A percentile compares a stretch with the other conserved stretches of the same genome.
phyloP scores from a whole-genome alignment of 2,797 vertebrate species.

The Sebastes dallii region DNA sequence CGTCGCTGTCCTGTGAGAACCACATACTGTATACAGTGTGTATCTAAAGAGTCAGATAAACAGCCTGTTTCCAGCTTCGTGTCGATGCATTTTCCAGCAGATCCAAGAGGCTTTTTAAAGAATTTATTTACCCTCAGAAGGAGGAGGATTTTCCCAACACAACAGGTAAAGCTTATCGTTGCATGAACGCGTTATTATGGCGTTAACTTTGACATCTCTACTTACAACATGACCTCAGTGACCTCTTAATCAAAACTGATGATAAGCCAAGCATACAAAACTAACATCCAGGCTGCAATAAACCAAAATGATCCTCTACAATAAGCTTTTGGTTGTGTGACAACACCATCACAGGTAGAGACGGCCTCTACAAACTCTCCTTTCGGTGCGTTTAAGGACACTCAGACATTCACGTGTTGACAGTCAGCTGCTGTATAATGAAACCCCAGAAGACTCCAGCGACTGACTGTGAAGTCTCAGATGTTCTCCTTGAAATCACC shows the following conservation, averaged over 20 bases:
- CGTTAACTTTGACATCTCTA: too few species aligned
- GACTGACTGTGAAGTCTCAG: neutral
- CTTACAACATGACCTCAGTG: neutral
- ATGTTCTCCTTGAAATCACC: neutral
- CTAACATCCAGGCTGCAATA: neutral
- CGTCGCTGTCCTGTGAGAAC: too few species aligned
- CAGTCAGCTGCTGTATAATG: neutral
- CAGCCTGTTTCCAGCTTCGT: rapidly evolving
- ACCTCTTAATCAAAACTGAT: neutral
- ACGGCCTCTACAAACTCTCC: neutral
- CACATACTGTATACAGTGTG: too few species aligned
- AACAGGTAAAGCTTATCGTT: too few species aligned
- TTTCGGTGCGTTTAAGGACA: neutral
- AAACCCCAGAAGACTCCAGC: neutral
- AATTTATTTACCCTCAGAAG: too few species aligned
- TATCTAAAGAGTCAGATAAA: too few species aligned
- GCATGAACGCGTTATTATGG: too few species aligned
- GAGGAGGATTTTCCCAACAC: too few species aligned
- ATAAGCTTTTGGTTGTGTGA: neutral
- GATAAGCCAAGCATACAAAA: neutral
- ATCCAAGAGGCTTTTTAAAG: too few species aligned
- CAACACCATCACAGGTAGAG: neutral
- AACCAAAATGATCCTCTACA: neutral
- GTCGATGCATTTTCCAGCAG: too few species aligned
- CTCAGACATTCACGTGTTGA: neutral